A percentile compares a stretch with the other conserved stretches of the same genome.
phyloP scores from a whole-genome alignment of 2,113 vertebrate species.

The Euleptes europaea region DNA sequence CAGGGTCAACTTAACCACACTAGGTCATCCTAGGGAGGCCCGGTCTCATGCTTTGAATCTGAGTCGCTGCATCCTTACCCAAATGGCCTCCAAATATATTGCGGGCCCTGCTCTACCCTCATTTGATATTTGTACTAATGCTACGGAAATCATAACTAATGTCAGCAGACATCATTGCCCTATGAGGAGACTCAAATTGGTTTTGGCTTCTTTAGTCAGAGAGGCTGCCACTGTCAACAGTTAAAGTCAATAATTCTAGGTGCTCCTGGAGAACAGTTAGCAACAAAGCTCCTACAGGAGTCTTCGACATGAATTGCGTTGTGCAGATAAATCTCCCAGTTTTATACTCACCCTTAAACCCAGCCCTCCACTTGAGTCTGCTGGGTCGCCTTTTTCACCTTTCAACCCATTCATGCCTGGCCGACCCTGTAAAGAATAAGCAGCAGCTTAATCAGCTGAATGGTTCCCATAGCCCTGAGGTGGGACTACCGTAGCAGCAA shows the following conservation, averaged over 20 bases:
- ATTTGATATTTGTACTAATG: background rate
- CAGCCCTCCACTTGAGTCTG: conserved; percentile 44
- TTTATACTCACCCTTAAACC: conserved; percentile 76
- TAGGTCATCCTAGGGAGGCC: no score
- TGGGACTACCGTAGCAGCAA: background rate
- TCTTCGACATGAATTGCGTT: background rate
- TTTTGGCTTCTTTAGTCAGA: background rate
- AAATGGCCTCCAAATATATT: background rate
- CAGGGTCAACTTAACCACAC: no score
- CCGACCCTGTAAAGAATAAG: conserved; percentile 80
- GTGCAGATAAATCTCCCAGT: accelerated
- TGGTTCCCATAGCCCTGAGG: background rate
- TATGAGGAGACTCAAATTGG: no score
- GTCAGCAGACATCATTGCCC: background rate
- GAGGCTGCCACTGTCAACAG: background rate
- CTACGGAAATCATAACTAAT: background rate
- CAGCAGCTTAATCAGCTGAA: background rate
- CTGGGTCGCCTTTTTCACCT: conserved; percentile 88
- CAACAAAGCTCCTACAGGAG: background rate
- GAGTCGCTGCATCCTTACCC: background rate
- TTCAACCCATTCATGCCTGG: conserved; percentile 89
- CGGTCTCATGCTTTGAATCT: background rate
- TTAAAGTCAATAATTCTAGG: background rate
- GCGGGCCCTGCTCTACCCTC: background rate
- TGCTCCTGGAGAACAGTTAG: background rate